Base-by-base conservation (phyloP, 1,140 invertebrate genomes). In the Drosophila asahinai region DNA sequence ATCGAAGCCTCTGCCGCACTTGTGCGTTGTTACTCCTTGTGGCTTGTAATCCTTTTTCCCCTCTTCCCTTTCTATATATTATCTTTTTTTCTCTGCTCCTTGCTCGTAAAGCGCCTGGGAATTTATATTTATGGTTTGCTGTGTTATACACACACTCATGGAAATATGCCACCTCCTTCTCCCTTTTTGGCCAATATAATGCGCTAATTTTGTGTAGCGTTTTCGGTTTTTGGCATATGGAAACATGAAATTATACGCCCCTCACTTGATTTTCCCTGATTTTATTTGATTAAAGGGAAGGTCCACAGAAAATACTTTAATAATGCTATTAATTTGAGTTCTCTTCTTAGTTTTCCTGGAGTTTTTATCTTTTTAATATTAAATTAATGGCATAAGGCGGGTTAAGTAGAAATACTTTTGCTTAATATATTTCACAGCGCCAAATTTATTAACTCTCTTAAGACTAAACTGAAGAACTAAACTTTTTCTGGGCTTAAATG, bases 11-110 rank as follows among this genome's bases (percentile, higher is more conserved):
- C 38, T 67, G 62, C 33, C 48, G 43, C 47, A 17, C 11, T 19
- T 36, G 51, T 52, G 48, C 68, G 76, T 59, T 74, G 58, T 66
- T 72, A 54, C 67, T 72, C 54, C 47, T 82, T 82, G 75, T 83
- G 80, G 74, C 64, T 73, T 82, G 80, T 82, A 82, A 83, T 78
- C 80, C 80, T 83, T 82, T 81, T 78, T 30, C 38, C 38, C 55
- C 61, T 17, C 63, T 25, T 42, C 5, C 12, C 3, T 11, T 43
- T 17, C n/a, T 45, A 40, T 45, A 33, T 36, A 48, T 43, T n/a
- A 7, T 27, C 8, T 14, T 40, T 19, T 25, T 36, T 17, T 36
- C 42, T 27, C 14, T 30, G 19, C 47, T 52, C 47, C 38, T 42
- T 30, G 65, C 76, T 78, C 76, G 66, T 79, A 79, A 79, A 79